Base-by-base conservation (phyloP, 2,113 vertebrate genomes). In the Hippoglossus stenolepis region DNA sequence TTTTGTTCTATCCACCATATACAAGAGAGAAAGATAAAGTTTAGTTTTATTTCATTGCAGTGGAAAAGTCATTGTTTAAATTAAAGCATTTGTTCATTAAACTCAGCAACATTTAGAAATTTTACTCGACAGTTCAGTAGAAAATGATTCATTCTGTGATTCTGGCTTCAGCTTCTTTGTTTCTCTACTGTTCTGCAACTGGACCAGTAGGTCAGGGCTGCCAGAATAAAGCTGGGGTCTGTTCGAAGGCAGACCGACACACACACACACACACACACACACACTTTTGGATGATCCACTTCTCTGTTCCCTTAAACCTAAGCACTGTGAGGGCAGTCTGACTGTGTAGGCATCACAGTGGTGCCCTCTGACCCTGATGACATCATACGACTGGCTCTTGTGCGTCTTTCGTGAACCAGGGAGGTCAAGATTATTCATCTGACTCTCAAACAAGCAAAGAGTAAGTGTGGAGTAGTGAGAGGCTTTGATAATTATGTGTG, bases 391-490 rank as follows among this genome's bases (percentile, higher is more conserved):
- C 71, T 31, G 63, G 65, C 85, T 75, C 64, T 88, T n/a, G 61
- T 88, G 83, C 90, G 90, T 93, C 87, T 87, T 87, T 88, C 15
- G 40, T 82, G 80, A 89, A 77, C 86, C 28, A n/a, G 17, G 26
- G 70, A 58, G 88, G 89, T 91, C 88, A 89, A 89, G 87, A 93
- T 91, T 90, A 89, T 92, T 89, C 90, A 86, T 85, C 76, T 70
- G 72, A 84, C 82, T 90, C 85, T 87, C 78, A 87, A 84, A 84
- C 84, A 79, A 85, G 82, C 73, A 26, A 71, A 84, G 87, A 79
- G 74, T 79, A 64, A 84, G 67, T 88, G 88, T 88, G 0, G 45
- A 78, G 77, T 62, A 85, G 73, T 20, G 56, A 81, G 71, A 72
- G 63, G 71, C 82, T 75, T 13, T 80, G 73, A 90, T 76, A 85